A percentile compares a stretch with the other conserved stretches of the same genome.
These are phyloP conservation scores for Thalpophila matura DNA, from an alignment of 2,888 invertebrate genomes.

Conservation along the genomic window DNA sequence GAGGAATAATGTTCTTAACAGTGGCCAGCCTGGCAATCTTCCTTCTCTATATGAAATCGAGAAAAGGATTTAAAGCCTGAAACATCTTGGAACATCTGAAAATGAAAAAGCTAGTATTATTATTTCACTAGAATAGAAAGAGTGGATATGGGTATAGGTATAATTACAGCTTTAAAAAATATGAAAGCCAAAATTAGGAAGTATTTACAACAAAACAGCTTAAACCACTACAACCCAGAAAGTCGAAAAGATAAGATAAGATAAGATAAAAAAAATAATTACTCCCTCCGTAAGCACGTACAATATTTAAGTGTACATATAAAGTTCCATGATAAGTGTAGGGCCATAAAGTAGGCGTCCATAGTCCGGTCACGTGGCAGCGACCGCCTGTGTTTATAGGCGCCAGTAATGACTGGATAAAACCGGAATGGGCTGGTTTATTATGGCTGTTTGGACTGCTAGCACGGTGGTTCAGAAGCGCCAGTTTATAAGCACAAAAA, in stretches of 20 bases:
- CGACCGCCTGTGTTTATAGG: conserved; percentile 63
- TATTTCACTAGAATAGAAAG: too few relatives aligned
- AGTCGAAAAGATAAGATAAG: conserved; percentile 33
- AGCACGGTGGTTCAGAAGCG: conserved; percentile 37
- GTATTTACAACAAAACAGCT: background rate
- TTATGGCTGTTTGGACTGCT: conserved; percentile 49
- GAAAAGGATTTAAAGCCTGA: too few relatives aligned
- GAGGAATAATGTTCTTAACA: too few relatives aligned
- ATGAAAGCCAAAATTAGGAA: background rate
- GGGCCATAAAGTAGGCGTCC: conserved; percentile 59
- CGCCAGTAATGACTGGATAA: conserved; percentile 66
- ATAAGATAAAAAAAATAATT: conserved; percentile 64
- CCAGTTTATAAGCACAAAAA: background rate
- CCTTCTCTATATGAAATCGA: too few relatives aligned
- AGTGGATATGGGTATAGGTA: too few relatives aligned
- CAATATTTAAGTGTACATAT: conserved; percentile 65
- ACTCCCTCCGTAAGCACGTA: conserved; percentile 57
- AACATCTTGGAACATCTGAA: too few relatives aligned
- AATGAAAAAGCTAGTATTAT: too few relatives aligned
- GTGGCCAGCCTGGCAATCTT: too few relatives aligned
- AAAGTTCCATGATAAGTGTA: conserved; percentile 68
- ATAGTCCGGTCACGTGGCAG: conserved; percentile 64
- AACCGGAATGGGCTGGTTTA: conserved; percentile 64
- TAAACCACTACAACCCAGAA: background rate
- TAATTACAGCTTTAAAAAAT: background rate